Evolutionary conservation across 2,113 vertebrate genomes (phyloP).

Genomic region (Zosterops hypoxanthus): DNA sequence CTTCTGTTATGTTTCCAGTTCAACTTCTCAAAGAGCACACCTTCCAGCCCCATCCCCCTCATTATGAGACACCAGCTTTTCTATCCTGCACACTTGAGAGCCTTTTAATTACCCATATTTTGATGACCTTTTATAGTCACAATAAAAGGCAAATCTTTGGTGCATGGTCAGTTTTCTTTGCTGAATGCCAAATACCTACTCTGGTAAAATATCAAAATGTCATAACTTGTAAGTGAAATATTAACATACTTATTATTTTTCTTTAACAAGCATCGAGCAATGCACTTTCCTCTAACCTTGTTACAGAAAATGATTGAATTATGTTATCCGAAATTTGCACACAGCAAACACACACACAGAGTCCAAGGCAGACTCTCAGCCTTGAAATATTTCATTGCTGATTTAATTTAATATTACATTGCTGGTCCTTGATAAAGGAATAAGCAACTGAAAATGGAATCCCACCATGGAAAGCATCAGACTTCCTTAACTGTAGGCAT

Average conservation of each 20-base stretch:
- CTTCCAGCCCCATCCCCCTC: neutral
- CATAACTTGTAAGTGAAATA: slow-evolving; percentile 4
- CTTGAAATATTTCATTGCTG: neutral
- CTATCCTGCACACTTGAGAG: neutral
- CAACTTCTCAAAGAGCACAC: neutral
- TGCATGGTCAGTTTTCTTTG: neutral
- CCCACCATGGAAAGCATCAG: neutral
- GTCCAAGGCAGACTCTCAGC: neutral
- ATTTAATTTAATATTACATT: neutral
- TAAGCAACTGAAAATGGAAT: neutral
- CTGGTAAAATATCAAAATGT: neutral
- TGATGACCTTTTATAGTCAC: neutral
- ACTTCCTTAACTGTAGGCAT: neutral
- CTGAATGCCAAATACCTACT: neutral
- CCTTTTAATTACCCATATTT: neutral
- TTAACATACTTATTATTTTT: slow-evolving; percentile 12
- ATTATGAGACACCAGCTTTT: neutral
- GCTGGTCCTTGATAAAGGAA: neutral
- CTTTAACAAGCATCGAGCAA: neutral
- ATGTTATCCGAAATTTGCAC: slow-evolving; percentile 17
- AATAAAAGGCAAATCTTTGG: neutral
- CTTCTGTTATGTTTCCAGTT: neutral
- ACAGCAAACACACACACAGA: neutral
- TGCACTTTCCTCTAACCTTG: neutral
- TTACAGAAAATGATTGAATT: slow-evolving; percentile 15